Evolutionary conservation across 2,888 invertebrate species (phyloP), one percentile per base, ranked within the genome.

Genomic region (Ormia ochracea): DNA sequence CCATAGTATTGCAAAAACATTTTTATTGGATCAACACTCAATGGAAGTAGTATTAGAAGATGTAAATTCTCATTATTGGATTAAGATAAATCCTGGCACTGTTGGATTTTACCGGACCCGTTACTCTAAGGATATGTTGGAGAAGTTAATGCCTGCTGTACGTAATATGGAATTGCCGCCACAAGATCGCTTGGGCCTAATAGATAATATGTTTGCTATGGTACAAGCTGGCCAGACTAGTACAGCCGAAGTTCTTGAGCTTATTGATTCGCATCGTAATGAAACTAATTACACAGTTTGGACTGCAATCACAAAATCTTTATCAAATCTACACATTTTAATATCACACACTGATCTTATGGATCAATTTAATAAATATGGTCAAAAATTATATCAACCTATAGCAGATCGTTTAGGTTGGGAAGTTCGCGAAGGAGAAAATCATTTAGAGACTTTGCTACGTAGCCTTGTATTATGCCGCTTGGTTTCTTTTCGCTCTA

Each of bases 251-350:
- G 92, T 92, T 0, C 90, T 98, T 65, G 93, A 94, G 86, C 91
- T 98, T n/a, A 93, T 97, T 86, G 93, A 94, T 84, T 96, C 97
- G 0, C 97, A 94, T 88, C 92, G 93, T 81, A 93, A 95, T 83
- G 98, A 98, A 89, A 94, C 93, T 38, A 96, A 98, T 90, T 98
- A 95, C 90, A 97, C 97, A 0, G 98, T 98, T 0, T 98, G 98
- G 98, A 94, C 94, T 6, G 94, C 94, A 0, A 93, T 97, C 82
- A 93, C 93, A 45, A 94, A 94, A 87, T 95, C 95, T 84, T 90
- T 98, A 68, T 92, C 93, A n/a, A 94, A 94, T 87, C 91, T 98
- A 65, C 93, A 93, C 73, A 92, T 93, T 52, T 90, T 98, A 28
- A 91, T 97, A 78, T 94, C 95, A 3, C 94, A 96, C 88, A 95